Conservation (phyloP, 2,797 vertebrate genomes). For the Meda fulgida region DNA sequence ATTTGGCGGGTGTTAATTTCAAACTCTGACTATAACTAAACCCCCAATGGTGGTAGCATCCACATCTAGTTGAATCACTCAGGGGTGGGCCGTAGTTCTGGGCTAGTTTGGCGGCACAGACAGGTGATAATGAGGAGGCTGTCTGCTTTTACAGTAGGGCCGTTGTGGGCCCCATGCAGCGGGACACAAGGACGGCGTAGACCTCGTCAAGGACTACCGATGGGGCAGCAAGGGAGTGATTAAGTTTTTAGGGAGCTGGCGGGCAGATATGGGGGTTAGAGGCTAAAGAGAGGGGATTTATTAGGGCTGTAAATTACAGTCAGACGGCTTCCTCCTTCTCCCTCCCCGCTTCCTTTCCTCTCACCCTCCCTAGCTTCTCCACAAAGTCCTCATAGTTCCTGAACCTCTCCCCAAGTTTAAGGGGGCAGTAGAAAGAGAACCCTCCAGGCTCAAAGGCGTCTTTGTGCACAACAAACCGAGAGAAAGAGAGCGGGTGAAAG, state of each 20-base stretch:
- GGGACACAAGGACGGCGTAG: constrained; percentile 45
- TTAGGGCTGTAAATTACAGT: constrained; percentile 78
- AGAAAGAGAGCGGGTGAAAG: neutral
- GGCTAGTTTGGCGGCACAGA: constrained; percentile 34
- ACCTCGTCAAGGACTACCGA: constrained; percentile 46
- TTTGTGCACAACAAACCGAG: constrained; percentile 40
- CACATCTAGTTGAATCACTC: constrained; percentile 37
- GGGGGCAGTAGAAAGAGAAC: constrained; percentile 21
- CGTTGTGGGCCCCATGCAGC: constrained; percentile 65
- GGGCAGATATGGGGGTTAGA: constrained; percentile 77
- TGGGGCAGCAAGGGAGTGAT: constrained; percentile 71
- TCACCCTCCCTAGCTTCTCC: constrained; percentile 21
- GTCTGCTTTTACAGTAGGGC: constrained; percentile 76
- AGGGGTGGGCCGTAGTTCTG: constrained; percentile 49
- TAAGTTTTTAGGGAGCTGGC: constrained; percentile 77
- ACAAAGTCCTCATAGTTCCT: constrained; percentile 59
- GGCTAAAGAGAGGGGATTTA: constrained; percentile 82
- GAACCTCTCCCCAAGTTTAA: constrained; percentile 24
- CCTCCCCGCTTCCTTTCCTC: constrained; percentile 30
- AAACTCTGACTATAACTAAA: neutral
- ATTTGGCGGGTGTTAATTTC: too few species aligned
- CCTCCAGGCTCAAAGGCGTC: constrained; percentile 46
- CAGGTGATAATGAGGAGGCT: constrained; percentile 79
- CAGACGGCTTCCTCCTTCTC: constrained; percentile 64
- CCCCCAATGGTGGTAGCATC: neutral